These are phyloP conservation scores for Drosophila rhopaloa DNA, from an alignment of 1,140 invertebrate genomes.

Conservation along the genomic window DNA sequence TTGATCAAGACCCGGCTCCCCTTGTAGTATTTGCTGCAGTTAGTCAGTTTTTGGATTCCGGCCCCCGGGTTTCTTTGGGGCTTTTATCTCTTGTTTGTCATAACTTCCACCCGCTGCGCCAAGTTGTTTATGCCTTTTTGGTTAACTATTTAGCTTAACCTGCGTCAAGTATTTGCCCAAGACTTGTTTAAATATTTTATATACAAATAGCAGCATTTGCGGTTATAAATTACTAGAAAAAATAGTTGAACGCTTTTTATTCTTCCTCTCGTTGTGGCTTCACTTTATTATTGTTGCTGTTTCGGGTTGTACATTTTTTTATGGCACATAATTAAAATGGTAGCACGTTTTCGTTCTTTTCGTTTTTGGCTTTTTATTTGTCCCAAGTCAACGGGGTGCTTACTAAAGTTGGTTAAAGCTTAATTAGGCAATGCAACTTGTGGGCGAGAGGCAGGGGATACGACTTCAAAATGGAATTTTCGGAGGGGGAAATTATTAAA, in stretches of 20 bases:
- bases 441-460: slow-evolving; percentile 5
- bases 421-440: slow-evolving; percentile 41
- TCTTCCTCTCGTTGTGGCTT: slow-evolving; percentile 6
- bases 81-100: slow-evolving; percentile 62
- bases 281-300: slow-evolving; percentile 12
- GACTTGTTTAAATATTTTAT: slow-evolving; percentile 71
- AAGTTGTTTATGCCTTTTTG: slow-evolving; percentile 61
- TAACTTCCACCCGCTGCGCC: slow-evolving; percentile 45
- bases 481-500: slow-evolving; percentile 14
- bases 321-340: slow-evolving; percentile 71
- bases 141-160: slow-evolving; percentile 53
- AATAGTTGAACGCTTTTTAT: slow-evolving; percentile 31
- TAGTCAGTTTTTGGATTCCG: slow-evolving; percentile 37
- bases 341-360: slow-evolving; percentile 46
- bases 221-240: slow-evolving; percentile 63
- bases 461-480: slow-evolving; percentile 13
- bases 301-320: slow-evolving; percentile 46
- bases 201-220: slow-evolving; percentile 70
- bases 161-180: slow-evolving; percentile 69
- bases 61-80: not conserved
- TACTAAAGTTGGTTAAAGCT: slow-evolving; percentile 28
- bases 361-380: slow-evolving; percentile 47
- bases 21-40: slow-evolving; percentile 62
- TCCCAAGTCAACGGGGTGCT: slow-evolving; percentile 37
- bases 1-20: slow-evolving; percentile 33